Base-by-base conservation (phyloP, 2,113 vertebrate genomes). In the Oncorhynchus nerka region DNA sequence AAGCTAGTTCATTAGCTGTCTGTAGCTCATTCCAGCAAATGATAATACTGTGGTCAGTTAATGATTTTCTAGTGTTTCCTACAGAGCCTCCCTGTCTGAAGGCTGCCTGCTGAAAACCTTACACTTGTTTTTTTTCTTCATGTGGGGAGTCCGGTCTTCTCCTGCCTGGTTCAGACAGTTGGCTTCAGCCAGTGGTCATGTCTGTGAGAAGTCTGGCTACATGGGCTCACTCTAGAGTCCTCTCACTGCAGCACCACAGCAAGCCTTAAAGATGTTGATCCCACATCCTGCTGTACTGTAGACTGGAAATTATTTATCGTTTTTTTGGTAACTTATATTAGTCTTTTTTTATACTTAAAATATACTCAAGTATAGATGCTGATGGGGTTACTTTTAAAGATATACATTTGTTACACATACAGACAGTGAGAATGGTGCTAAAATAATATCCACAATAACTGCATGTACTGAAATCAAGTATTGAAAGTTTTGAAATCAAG, bases 1-100 rank as follows among this genome's bases (percentile, higher is more conserved):
- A 94, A 92, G 91, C 93, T 93, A 94, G 95, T 97, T 97, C 96
- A 97, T 97, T 96, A 97, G 95, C 94, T 89, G 83, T 95, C 94
- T 95, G 92, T 92, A 91, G 94, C 95, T 95, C 93, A 92, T 95
- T 95, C 94, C 94, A 96, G 93, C 82, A 88, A 96, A 94, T 96
- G 94, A 95, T 97, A 96, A 97, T 95, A 95, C 95, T 97, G 96
- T 94, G 95, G 95, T 98, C 97, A 97, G 95, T 97, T 98, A 99
- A 98, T 98, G 97, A 95, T 95, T 98, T 96, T 97, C 95, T 97
- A 93, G 94, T 95, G 95, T 98, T 97, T 95, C 93, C 98, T 96
- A 96, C 83, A 94, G 96, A 95, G 97, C 89, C 95, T 87, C 92
- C 91, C 95, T 95, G 95, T 97, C 96, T 97, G 92, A 97, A 93